phyloP scores from a whole-genome alignment of 1,140 invertebrate species.

The Apis dorsata region DNA sequence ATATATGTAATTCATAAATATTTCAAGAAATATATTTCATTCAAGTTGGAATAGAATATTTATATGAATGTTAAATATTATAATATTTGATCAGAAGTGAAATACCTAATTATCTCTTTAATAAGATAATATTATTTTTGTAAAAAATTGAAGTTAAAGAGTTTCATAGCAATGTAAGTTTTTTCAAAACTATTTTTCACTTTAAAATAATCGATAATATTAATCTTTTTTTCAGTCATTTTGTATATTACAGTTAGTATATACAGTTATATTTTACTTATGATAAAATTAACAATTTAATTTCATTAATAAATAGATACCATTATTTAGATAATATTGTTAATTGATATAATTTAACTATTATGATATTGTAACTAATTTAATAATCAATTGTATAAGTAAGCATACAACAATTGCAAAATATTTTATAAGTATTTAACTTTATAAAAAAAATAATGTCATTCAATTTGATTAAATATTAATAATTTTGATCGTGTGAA shows the following conservation, averaged over 20 bases:
- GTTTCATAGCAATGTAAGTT: not conserved
- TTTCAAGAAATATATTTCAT: conserved; percentile 15
- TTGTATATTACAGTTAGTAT: no score
- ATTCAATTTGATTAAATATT: not conserved
- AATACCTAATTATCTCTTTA: not conserved
- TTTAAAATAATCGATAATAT: not conserved
- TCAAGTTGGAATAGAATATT: not conserved
- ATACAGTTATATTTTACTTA: not conserved
- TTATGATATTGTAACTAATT: no score
- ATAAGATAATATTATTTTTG: not conserved
- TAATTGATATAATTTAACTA: no score
- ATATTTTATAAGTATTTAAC: not conserved
- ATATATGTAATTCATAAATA: not conserved
- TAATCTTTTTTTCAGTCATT: not conserved
- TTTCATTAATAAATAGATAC: not conserved
- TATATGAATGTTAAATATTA: not conserved
- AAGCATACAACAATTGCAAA: no score
- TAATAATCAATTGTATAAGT: no score
- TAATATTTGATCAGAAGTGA: not conserved
- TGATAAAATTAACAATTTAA: no score
- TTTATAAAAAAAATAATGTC: not conserved
- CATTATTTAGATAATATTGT: no score
- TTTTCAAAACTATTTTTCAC: not conserved
- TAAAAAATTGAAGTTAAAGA: not conserved
- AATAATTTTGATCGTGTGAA: not conserved